These are phyloP conservation scores for Cheilosia impressa DNA, from an alignment of 2,888 invertebrate species.

Conservation along the genomic window DNA sequence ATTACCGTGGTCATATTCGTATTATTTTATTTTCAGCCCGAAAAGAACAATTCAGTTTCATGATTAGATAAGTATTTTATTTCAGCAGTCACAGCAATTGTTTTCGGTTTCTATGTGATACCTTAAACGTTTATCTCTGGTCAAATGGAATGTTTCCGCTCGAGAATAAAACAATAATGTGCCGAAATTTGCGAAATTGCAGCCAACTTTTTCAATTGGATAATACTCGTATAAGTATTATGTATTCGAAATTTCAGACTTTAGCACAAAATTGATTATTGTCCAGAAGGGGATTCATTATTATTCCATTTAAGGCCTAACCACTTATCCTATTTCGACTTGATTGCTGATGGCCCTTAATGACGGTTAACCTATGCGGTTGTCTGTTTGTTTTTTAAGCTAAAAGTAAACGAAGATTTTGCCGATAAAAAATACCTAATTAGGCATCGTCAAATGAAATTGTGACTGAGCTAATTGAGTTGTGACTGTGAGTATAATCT, in stretches of 20 bases:
- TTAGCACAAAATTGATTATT: neutral
- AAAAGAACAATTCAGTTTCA: slow-evolving; percentile 34
- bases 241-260: neutral
- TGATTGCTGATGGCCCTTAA: neutral
- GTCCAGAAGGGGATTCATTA: neutral
- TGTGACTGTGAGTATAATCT: neutral
- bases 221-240: neutral
- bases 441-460: slow-evolving; percentile 8
- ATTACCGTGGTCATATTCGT: neutral
- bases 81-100: neutral
- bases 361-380: neutral
- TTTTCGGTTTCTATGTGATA: neutral
- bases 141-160: slow-evolving; percentile 3
- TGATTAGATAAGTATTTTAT: slow-evolving; percentile 50
- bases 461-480: neutral
- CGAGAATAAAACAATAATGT: neutral
- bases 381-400: neutral
- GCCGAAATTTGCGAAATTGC: neutral
- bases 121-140: neutral
- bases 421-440: neutral
- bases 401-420: neutral
- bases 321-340: neutral
- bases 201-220: neutral
- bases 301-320: slow-evolving; percentile 3
- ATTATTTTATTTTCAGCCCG: slow-evolving; percentile 2